Conservation (phyloP, 2,888 invertebrate genomes). For the Drosophila paranaensis region DNA sequence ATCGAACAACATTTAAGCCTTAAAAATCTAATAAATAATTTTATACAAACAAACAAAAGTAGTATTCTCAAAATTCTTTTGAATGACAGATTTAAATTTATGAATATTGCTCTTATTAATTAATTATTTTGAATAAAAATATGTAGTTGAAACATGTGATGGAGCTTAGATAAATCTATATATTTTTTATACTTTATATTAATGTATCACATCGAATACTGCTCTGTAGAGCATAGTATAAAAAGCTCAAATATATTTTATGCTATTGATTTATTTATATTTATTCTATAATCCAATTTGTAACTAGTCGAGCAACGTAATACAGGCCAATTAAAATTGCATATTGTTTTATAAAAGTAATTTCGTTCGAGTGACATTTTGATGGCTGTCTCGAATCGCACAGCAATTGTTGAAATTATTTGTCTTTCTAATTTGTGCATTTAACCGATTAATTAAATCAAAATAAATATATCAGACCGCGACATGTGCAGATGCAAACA, state of each 20-base stretch:
- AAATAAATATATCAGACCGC: constrained; percentile 20
- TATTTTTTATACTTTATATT: no score
- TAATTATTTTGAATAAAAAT: no score
- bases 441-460: constrained; percentile 57
- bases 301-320: neutral
- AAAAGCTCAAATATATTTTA: no score
- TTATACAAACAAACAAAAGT: neutral
- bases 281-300: constrained; percentile 6
- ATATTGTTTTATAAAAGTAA: no score
- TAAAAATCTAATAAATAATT: no score
- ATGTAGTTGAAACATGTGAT: no score
- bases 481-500: constrained; percentile 6
- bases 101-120: neutral
- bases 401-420: constrained; percentile 32
- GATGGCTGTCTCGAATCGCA: constrained; percentile 18
- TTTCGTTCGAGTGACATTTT: neutral
- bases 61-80: no score
- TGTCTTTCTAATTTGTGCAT: constrained; percentile 44
- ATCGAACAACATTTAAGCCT: neutral
- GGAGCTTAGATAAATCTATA: no score
- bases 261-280: no score
- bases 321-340: neutral
- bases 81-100: neutral
- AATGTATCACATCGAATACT: no score
- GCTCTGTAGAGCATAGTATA: no score